Base-by-base conservation (phyloP, 2,797 vertebrate species). In the Sebastes melanostomus region DNA sequence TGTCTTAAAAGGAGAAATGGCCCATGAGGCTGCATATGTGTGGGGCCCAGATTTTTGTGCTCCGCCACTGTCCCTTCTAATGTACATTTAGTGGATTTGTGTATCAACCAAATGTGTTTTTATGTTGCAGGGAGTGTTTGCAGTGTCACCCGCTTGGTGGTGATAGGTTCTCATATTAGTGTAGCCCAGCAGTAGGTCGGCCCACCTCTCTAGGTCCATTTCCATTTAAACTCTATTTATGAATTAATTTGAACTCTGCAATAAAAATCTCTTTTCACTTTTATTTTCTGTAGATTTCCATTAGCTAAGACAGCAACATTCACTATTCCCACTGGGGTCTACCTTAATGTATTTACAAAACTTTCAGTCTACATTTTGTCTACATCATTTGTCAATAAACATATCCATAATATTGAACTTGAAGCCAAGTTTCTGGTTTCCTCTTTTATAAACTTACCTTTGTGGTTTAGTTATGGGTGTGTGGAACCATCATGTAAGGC, bases 381-480 rank as follows among this genome's bases (percentile, higher is more conserved):
- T 6, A 4, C 5, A 14, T 14, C 36, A 20, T 52, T 46, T 30
- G 24, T 42, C 61, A 29, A 8, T 16, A 18, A 18, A 25, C 5
- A 38, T 7, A 11, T 16, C 4, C 8, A 20, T 10, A n/a, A 22
- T 38, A 56, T n/a, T 38, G 4, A 38, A 60, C 2, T 10, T 56
- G n/a, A 58, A 56, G 10, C 29, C 3, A 13, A 29, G 22, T 54
- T 8, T 36, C 20, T 20, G 3, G 13, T 61, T 38, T 27, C 4
- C 3, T 66, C 13, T 70, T 72, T 34, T 58, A 29, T 38, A 25
- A 77, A 88, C 66, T 66, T 77, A 82, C 69, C 78, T 74, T 77
- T 59, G 22, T 24, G 32, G 4, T 74, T 56, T 55, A 75, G 13
- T 50, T 66, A 8, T 58, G 14, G 4, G 10, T 60, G 50, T 66